Percentiles rank a stretch among this genome's conserved stretches.
These are phyloP conservation scores for Helleia helle DNA, from an alignment of 2,888 invertebrate species.

Conservation along the genomic window DNA sequence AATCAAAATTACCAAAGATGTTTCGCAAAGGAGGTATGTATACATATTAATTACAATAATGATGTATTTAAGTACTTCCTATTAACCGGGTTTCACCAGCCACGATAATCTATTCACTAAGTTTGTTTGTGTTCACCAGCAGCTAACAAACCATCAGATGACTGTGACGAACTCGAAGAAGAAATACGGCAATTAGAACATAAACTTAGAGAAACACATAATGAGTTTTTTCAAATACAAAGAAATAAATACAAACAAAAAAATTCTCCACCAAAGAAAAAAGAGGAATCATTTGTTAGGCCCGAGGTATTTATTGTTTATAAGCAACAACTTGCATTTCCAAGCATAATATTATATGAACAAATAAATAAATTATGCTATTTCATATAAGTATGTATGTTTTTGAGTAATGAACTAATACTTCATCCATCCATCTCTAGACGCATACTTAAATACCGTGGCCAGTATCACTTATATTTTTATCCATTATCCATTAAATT, in stretches of 20 bases:
- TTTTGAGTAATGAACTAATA: too few species aligned
- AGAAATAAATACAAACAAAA: conserved; percentile 36
- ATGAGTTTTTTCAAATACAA: conserved; percentile 46
- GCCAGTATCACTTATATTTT: too few species aligned
- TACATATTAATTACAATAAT: neutral
- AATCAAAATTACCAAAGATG: conserved; percentile 46
- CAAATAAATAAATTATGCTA: too few species aligned
- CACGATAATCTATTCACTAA: too few species aligned
- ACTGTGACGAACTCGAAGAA: conserved; percentile 38
- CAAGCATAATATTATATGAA: too few species aligned
- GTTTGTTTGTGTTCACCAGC: too few species aligned
- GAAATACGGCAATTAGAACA: conserved; percentile 40
- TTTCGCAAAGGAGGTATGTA: conserved; percentile 37
- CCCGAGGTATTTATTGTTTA: conserved; percentile 36
- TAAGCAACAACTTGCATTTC: too few species aligned
- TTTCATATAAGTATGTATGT: too few species aligned
- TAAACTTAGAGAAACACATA: conserved; percentile 37
- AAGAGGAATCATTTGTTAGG: conserved; percentile 33
- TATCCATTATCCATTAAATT: too few species aligned
- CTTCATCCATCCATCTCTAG: too few species aligned
- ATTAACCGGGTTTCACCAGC: too few species aligned
- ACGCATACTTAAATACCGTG: too few species aligned
- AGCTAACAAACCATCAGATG: conserved; percentile 27
- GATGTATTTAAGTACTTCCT: neutral
- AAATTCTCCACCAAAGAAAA: conserved; percentile 26